Evolutionary conservation across 2,888 invertebrate genomes (phyloP), one percentile per base, ranked within the genome.

Genomic region (Diadegma fenestrale): DNA sequence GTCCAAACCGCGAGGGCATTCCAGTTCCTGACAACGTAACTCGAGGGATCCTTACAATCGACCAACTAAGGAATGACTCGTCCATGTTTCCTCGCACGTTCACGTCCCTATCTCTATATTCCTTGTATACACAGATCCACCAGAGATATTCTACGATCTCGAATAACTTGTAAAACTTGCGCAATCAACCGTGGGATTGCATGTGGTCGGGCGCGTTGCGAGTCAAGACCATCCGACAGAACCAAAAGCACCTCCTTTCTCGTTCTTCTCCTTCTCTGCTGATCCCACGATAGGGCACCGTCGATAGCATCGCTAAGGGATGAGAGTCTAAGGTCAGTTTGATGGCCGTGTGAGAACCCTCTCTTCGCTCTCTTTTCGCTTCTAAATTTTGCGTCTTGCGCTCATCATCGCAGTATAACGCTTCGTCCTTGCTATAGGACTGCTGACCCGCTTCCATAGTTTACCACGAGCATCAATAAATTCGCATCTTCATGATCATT

Each of bases 151-250:
- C 73, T 19, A 19, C 66, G 80, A 84, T 88, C 88, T 90, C 89
- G 82, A 87, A 88, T 89, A 91, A 91, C 91, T 90, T 90, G 89
- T 90, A 91, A 91, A 91, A 91, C 88, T 91, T 90, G 88, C 71
- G 85, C 90, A 90, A 91, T 90, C 90, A 91, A 82, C 88, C 89
- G 88, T 90, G 90, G 86, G 81, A 91, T 91, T 91, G 89, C 89
- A 88, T 86, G 86, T 86, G 87, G 79, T 88, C 75, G 69, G n/a
- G n/a, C n/a, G 71, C 75, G 22, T 66, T 81, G 63, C 64, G 64
- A 41, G 68, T 80, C 76, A 58, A 75, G 78, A 80, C 68, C 54
- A 73, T 66, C 66, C 69, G 78, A 66, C 68, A 37, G 63, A 26
- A 69, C 45, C 54, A 64, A 75, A 82, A 54, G 66, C 45, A 45